phyloP scores from a whole-genome alignment of 2,797 vertebrate genomes.

The Smutsia gigantea region DNA sequence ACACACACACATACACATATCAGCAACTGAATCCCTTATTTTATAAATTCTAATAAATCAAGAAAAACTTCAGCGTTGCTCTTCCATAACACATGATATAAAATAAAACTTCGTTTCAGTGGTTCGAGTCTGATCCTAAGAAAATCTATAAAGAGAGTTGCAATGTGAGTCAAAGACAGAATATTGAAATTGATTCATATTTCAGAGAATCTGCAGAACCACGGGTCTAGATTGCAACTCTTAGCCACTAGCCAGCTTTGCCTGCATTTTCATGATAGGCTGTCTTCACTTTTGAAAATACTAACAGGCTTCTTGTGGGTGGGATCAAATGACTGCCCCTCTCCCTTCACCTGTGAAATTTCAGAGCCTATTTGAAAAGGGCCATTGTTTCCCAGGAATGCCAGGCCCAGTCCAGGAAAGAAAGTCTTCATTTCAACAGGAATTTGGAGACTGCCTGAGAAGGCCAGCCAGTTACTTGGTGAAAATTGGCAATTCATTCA shows the following conservation, averaged over 20 bases:
- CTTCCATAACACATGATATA: neutral
- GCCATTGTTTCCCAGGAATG: conserved; percentile 97
- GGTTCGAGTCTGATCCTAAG: neutral
- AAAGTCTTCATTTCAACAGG: conserved; percentile 96
- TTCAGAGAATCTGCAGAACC: conserved; percentile 75
- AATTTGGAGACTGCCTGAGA: conserved; percentile 97
- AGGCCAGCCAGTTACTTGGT: conserved; percentile 87
- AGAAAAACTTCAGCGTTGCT: neutral
- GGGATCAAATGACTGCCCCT: conserved; percentile 91
- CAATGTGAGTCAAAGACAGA: conserved; percentile 62
- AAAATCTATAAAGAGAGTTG: conserved; percentile 5
- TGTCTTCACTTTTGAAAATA: conserved; percentile 83
- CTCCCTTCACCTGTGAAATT: conserved; percentile 98
- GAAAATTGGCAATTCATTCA: conserved; percentile 86
- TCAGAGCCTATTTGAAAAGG: conserved; percentile 95
- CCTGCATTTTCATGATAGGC: conserved; percentile 82
- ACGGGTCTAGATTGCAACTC: conserved; percentile 73
- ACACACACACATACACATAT: neutral
- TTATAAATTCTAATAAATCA: conserved; percentile 41
- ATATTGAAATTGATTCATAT: conserved; percentile 59
- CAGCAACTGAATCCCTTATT: neutral
- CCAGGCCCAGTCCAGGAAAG: conserved; percentile 92
- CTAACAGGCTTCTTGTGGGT: conserved; percentile 84
- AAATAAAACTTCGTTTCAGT: neutral
- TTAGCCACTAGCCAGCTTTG: conserved; percentile 78